Evolutionary conservation across 2,888 invertebrate species (phyloP), one percentile per base, ranked within the genome.

Genomic region (Cabera pusaria): DNA sequence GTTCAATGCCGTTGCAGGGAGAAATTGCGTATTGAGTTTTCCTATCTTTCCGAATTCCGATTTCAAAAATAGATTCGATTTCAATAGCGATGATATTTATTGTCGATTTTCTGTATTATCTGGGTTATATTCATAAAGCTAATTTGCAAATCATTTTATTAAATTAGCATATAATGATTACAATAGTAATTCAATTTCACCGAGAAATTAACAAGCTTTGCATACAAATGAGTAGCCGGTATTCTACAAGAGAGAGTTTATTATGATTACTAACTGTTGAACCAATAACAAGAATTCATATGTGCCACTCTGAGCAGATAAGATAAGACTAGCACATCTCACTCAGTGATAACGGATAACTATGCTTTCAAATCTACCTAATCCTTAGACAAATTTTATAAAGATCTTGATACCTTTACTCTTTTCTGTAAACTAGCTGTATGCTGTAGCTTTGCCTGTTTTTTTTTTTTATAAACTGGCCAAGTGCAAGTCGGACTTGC

Each of bases 1-100:
- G 74, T 77, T 82, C 81, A 81, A 69, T 83, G 80, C 77, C 73
- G 67, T 27, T 34, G 40, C 33, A 38, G 33, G 24, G 18, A 35
- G 24, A 19, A 17, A 35, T 41, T 24, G 32, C 16, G n/a, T 24
- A 23, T 29, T 16, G 24, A 26, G 7, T 17, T 28, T 25, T 6
- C 31, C 17, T 4, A n/a, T 3, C 11, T 21, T 10, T 20, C 2
- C 3, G n/a, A 12, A n/a, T 1, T 23, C 12, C 19, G 6, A 14
- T 6, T n/a, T 9, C 0, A 20, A 9, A n/a, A n/a, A n/a, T n/a
- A n/a, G n/a, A n/a, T n/a, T n/a, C n/a, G 8, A 10, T 16, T 17
- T 27, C 16, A 11, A 4, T 9, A n/a, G 2, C n/a, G n/a, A n/a
- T n/a, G n/a, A n/a, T n/a, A 14, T 14, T 26, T n/a, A n/a, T 21